Evolutionary conservation across 2,113 vertebrate genomes (phyloP).

Genomic region (Astur gentilis): DNA sequence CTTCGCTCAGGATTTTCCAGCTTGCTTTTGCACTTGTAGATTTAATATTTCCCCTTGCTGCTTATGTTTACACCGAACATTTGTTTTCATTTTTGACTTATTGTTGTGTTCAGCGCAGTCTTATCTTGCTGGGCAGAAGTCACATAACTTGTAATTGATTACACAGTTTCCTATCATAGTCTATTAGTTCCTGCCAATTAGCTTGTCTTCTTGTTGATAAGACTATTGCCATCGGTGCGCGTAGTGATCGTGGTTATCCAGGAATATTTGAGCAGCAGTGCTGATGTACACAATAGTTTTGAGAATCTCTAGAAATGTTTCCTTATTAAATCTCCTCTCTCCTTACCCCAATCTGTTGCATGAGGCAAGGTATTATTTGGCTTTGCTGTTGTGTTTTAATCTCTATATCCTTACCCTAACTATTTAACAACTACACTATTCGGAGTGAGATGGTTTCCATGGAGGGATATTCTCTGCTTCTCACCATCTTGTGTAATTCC

Average conservation of each 20-base stretch:
- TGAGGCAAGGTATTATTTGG: not conserved
- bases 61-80: not conserved
- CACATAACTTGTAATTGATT: conserved; percentile 8
- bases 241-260: not conserved
- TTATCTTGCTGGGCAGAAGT: not conserved
- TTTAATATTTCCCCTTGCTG: not conserved
- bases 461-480: not conserved
- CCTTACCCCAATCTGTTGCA: not conserved
- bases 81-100: conserved; percentile 31
- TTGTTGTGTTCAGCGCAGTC: not conserved
- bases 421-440: not conserved
- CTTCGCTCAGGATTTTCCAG: not conserved
- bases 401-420: not conserved
- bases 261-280: not conserved
- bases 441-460: not conserved
- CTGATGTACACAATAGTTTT: not conserved
- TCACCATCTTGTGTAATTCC: accelerated
- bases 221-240: not conserved
- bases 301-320: not conserved
- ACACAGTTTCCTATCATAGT: not conserved
- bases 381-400: not conserved
- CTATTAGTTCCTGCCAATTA: conserved; percentile 15
- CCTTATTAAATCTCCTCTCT: not conserved
- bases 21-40: not conserved
- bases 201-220: not conserved